A percentile compares a stretch with the other conserved stretches of the same genome.
Evolutionary conservation across 2,797 vertebrate genomes (phyloP).

Genomic region (Galago senegalensis): DNA sequence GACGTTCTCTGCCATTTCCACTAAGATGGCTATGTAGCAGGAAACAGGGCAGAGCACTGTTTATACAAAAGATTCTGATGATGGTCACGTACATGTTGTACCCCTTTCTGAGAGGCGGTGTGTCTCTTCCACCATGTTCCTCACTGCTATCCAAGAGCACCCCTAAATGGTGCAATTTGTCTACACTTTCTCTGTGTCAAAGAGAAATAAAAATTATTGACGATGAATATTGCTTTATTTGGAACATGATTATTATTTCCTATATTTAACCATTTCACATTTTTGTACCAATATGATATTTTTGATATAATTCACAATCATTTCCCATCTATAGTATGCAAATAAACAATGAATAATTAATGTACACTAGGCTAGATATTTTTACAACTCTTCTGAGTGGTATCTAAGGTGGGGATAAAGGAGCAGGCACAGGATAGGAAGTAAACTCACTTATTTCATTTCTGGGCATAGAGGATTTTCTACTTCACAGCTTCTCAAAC

Average conservation of each 20-base stretch:
- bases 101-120: not conserved
- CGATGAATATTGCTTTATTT: not conserved
- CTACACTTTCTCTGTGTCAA: not conserved
- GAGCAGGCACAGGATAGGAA: not conserved
- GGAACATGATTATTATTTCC: not conserved
- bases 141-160: not conserved
- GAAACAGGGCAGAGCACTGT: not conserved
- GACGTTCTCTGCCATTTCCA: not conserved
- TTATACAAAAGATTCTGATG: not conserved
- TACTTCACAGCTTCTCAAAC: not conserved
- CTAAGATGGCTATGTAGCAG: not conserved
- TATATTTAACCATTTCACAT: constrained; percentile 1
- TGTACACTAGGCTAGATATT: not conserved
- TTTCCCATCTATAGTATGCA: not conserved
- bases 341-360: not conserved
- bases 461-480: not conserved
- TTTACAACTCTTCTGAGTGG: not conserved
- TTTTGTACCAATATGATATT: not conserved
- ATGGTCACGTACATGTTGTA: not conserved
- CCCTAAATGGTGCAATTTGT: not conserved
- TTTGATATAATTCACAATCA: not conserved
- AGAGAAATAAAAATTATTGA: constrained; percentile 8
- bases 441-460: not conserved
- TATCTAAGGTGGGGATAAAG: not conserved
- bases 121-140: not conserved